Percentiles rank a stretch among this genome's conserved stretches.
phyloP scores from a whole-genome alignment of 1,140 invertebrate genomes.

The Holotrichia oblita region DNA sequence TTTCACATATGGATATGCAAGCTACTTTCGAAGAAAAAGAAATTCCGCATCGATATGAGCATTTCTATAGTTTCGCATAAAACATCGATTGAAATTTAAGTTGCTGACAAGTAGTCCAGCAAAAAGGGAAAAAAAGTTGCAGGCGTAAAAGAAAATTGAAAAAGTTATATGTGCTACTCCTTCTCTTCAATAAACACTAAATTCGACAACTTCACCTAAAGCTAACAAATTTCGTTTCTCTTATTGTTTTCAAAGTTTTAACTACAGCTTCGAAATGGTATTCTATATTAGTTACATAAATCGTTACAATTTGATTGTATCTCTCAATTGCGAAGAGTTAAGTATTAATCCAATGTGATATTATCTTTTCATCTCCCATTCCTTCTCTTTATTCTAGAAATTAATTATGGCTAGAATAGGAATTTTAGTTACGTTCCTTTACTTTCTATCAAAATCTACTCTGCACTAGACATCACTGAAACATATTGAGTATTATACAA shows the following conservation, averaged over 20 bases:
- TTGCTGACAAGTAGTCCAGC: not conserved
- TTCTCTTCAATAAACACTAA: not conserved
- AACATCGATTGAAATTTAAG: constrained; percentile 16
- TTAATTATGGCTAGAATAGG: too few species aligned
- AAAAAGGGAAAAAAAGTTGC: constrained; percentile 19
- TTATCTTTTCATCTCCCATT: too few species aligned
- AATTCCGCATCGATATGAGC: not conserved
- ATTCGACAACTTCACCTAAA: not conserved
- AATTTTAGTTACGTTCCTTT: too few species aligned
- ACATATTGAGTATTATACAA: too few species aligned
- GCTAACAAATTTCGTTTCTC: not conserved
- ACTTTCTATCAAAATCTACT: too few species aligned
- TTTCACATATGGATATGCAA: too few species aligned
- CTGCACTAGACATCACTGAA: too few species aligned
- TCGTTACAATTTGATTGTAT: not conserved
- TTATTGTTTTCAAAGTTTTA: not conserved
- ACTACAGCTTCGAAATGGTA: not conserved
- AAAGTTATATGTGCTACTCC: not conserved
- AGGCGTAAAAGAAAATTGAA: not conserved
- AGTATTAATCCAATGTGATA: too few species aligned
- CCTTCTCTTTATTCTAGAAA: too few species aligned
- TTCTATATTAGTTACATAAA: not conserved
- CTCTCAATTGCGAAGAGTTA: too few species aligned
- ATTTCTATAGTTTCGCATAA: not conserved
- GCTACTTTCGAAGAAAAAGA: too few species aligned